A percentile compares a stretch with the other conserved stretches of the same genome.
phyloP scores from a whole-genome alignment of 2,797 vertebrate genomes.

The Spinibarbus caldwelli region DNA sequence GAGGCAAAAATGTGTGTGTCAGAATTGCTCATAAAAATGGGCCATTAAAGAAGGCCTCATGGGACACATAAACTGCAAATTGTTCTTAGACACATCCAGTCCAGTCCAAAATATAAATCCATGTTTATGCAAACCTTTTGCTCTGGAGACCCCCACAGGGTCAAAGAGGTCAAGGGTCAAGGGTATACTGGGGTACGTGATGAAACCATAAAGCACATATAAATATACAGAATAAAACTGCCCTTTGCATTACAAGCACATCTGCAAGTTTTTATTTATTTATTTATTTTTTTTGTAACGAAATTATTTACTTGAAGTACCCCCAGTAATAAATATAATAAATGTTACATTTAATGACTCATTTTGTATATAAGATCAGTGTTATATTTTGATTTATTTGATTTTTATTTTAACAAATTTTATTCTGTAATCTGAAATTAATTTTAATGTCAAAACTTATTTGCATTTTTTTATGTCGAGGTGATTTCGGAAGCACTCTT shows the following conservation, averaged over 20 bases:
- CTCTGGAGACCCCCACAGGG: slow-evolving; percentile 44
- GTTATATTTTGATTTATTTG: neutral
- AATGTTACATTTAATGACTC: neutral
- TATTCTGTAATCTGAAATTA: too few species aligned
- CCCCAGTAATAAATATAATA: neutral
- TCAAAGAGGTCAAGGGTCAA: slow-evolving; percentile 58
- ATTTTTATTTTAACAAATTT: too few species aligned
- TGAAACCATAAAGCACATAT: slow-evolving; percentile 24
- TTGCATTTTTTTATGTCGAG: neutral
- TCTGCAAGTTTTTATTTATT: neutral
- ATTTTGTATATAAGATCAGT: neutral
- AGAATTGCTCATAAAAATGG: slow-evolving; percentile 15
- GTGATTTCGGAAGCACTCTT: neutral
- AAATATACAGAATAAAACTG: neutral
- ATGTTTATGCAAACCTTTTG: neutral
- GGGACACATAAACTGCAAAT: slow-evolving; percentile 5
- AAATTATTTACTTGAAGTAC: neutral
- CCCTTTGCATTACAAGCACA: neutral
- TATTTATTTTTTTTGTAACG: too few species aligned
- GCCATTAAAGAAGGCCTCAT: slow-evolving; percentile 19
- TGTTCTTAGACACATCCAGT: neutral
- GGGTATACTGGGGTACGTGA: slow-evolving; percentile 59
- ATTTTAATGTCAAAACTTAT: neutral
- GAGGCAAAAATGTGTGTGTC: slow-evolving; percentile 31
- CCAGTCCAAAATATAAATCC: neutral